Percentiles rank a stretch among this genome's conserved stretches.
Evolutionary conservation across 2,888 invertebrate species (phyloP).

Genomic region (Spodoptera exigua): DNA sequence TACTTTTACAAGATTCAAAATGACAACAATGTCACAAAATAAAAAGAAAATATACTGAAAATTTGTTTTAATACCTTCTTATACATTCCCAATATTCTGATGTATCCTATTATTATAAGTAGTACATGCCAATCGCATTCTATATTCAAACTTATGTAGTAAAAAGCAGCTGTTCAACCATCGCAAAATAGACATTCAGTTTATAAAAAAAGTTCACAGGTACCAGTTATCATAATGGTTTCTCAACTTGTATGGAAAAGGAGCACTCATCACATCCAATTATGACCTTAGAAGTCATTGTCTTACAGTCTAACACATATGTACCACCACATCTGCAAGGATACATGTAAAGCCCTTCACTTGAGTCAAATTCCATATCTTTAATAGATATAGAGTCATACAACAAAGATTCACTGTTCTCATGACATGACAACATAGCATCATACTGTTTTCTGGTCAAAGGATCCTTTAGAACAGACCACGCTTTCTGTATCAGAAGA

Average conservation of each 20-base stretch:
- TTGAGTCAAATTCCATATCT: conserved; percentile 81
- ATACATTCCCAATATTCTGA: too few relatives aligned
- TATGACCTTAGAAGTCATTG: conserved; percentile 69
- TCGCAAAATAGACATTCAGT: too few relatives aligned
- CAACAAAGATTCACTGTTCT: conserved; percentile 89
- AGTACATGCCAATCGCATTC: too few relatives aligned
- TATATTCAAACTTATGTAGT: too few relatives aligned
- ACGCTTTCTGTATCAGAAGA: conserved; percentile 91
- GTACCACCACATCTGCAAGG: conserved; percentile 92
- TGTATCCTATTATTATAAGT: too few relatives aligned
- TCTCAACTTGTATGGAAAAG: conserved; percentile 90
- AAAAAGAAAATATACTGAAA: too few relatives aligned
- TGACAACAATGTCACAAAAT: too few relatives aligned
- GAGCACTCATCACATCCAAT: conserved; percentile 93
- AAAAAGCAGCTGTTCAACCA: too few relatives aligned
- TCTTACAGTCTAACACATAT: conserved; percentile 81
- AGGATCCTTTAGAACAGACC: conserved; percentile 91
- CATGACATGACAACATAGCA: conserved; percentile 88
- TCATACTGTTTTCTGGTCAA: conserved; percentile 91
- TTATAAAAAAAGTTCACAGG: too few relatives aligned
- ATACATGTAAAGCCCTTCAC: conserved; percentile 82
- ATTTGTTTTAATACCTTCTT: too few relatives aligned
- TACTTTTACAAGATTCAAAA: too few relatives aligned
- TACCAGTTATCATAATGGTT: conserved; percentile 46
- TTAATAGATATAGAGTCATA: conserved; percentile 88